These are phyloP conservation scores for Arrhamphus sclerolepis DNA, from an alignment of 2,797 vertebrate genomes.

Conservation along the genomic window DNA sequence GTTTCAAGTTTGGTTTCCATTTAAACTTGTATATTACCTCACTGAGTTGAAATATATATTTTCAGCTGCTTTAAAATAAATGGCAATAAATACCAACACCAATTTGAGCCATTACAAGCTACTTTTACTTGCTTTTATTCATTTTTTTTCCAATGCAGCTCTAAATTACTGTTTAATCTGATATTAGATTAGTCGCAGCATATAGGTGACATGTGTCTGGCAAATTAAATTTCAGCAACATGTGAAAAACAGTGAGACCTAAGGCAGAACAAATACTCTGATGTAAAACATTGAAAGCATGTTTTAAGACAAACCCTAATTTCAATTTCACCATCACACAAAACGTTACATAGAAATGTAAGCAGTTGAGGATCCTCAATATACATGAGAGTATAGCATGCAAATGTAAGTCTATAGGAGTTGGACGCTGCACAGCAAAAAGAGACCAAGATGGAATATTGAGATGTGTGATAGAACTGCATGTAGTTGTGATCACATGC, in stretches of 20 bases:
- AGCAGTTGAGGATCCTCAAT: slow-evolving; percentile 25
- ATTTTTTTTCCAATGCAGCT: not conserved
- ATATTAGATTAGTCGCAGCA: no score
- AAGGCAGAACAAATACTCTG: no score
- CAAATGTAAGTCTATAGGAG: slow-evolving; percentile 29
- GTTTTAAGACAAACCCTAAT: no score
- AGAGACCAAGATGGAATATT: slow-evolving; percentile 44
- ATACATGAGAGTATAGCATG: slow-evolving; percentile 32
- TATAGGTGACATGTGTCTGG: no score
- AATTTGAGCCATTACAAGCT: slow-evolving; percentile 7
- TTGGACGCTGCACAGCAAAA: slow-evolving; percentile 40
- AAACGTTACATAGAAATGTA: slow-evolving; percentile 18
- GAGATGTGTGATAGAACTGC: slow-evolving; percentile 49
- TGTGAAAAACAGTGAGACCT: no score
- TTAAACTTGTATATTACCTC: slow-evolving; percentile 14
- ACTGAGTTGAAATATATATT: slow-evolving; percentile 4
- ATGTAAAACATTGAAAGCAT: no score
- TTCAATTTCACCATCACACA: not conserved
- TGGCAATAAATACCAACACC: not conserved
- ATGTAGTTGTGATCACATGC: slow-evolving; percentile 42
- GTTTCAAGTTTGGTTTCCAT: slow-evolving; percentile 21
- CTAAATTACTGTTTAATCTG: not conserved
- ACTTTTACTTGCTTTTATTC: not conserved
- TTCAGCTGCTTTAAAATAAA: slow-evolving; percentile 13
- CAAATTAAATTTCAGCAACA: no score